These are phyloP conservation scores for Macrosiphum euphorbiae DNA, from an alignment of 2,888 invertebrate species.

Conservation along the genomic window DNA sequence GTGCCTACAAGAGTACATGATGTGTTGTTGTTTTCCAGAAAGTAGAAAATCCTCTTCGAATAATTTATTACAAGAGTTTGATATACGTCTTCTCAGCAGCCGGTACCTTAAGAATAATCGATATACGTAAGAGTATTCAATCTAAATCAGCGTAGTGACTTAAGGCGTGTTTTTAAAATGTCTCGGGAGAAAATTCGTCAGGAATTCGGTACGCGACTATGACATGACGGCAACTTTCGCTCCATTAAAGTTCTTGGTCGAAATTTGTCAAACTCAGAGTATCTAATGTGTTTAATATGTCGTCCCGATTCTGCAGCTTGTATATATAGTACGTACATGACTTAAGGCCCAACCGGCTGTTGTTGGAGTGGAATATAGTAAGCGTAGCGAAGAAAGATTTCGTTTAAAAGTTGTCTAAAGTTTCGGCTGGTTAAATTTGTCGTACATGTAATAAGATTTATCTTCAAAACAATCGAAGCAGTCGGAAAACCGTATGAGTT, in stretches of 20 bases:
- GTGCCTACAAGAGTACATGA: not conserved
- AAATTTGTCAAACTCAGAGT: slow-evolving; percentile 57
- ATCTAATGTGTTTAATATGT: slow-evolving; percentile 56
- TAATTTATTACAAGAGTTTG: not conserved
- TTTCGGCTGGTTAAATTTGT: slow-evolving; percentile 21
- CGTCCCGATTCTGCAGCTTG: not conserved
- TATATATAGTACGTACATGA: not conserved
- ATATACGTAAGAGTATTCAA: not conserved
- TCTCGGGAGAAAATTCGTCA: slow-evolving; percentile 22
- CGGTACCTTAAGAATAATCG: slow-evolving; percentile 10
- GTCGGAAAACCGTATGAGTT: not conserved
- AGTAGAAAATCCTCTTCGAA: not conserved
- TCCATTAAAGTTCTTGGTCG: slow-evolving; percentile 50
- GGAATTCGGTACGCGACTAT: slow-evolving; percentile 46
- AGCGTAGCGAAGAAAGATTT: slow-evolving; percentile 30
- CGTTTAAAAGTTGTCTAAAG: slow-evolving; percentile 28
- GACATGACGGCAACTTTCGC: slow-evolving; percentile 31
- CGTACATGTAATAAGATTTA: slow-evolving; percentile 33
- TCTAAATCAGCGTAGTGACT: not conserved
- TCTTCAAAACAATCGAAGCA: not conserved
- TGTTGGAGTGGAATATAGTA: not conserved
- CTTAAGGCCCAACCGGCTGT: not conserved
- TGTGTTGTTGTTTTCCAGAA: not conserved
- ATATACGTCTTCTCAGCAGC: not conserved
- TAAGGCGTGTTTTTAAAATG: not conserved